A percentile compares a stretch with the other conserved stretches of the same genome.
Conservation (phyloP, 2,888 invertebrate species). For the Oeneis ivallda region DNA sequence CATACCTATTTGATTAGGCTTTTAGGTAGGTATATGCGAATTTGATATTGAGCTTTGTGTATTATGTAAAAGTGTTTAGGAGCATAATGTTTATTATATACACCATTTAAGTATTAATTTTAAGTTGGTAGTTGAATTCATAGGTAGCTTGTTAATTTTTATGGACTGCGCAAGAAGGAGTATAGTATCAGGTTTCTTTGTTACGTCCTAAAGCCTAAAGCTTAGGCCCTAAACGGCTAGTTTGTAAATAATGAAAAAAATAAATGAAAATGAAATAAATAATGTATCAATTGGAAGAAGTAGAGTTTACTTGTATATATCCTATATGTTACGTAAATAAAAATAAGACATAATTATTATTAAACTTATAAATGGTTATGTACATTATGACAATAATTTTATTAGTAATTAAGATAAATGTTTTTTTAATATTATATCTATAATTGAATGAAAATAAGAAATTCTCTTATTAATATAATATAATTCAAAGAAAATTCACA, state of each 20-base stretch:
- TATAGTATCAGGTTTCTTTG: too few species aligned
- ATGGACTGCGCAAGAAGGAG: background rate
- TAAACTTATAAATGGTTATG: background rate
- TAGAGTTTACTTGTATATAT: too few species aligned
- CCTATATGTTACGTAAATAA: too few species aligned
- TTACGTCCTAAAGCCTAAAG: too few species aligned
- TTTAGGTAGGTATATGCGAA: background rate
- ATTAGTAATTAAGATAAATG: background rate
- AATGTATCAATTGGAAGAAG: too few species aligned
- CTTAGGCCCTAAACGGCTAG: too few species aligned
- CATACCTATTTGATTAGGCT: background rate
- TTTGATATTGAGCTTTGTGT: background rate
- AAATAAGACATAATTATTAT: background rate
- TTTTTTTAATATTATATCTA: background rate
- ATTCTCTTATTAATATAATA: background rate
- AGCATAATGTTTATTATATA: background rate
- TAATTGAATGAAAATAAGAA: background rate
- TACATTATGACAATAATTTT: background rate
- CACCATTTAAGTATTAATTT: background rate
- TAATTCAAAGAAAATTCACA: background rate
- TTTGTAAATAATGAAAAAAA: too few species aligned
- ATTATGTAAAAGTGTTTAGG: background rate
- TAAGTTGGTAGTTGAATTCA: background rate
- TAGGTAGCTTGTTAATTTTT: background rate
- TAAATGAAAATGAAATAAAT: too few species aligned